Conservation (phyloP, 2,888 invertebrate genomes). For the Scrobipalpa atriplicella region DNA sequence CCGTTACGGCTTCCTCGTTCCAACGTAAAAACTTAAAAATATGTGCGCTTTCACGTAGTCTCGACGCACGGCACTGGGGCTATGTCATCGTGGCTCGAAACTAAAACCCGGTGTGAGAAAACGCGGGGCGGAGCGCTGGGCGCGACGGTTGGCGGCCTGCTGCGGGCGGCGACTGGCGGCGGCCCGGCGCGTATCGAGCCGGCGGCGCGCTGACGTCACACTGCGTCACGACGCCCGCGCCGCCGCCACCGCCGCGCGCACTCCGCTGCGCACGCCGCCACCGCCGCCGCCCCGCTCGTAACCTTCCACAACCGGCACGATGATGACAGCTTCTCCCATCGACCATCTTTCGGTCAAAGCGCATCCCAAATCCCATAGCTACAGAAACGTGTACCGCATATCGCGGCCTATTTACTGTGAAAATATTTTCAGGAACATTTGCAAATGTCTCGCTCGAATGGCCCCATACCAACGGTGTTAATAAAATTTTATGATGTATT, state of each 20-base stretch:
- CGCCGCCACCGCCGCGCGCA: conserved; percentile 64
- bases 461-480: conserved; percentile 37
- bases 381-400: neutral
- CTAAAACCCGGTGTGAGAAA: conserved; percentile 78
- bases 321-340: conserved; percentile 64
- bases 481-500: conserved; percentile 54
- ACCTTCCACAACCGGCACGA: conserved; percentile 74
- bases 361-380: conserved; percentile 24
- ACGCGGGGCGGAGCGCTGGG: conserved; percentile 73
- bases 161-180: conserved; percentile 83
- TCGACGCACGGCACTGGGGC: conserved; percentile 77
- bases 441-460: conserved; percentile 28
- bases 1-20: conserved; percentile 77
- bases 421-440: conserved; percentile 23
- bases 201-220: conserved; percentile 88
- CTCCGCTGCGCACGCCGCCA: conserved; percentile 39
- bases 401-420: neutral
- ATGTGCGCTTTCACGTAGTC: conserved; percentile 77
- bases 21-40: conserved; percentile 79
- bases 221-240: conserved; percentile 84
- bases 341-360: conserved; percentile 55
- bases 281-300: conserved; percentile 58
- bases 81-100: conserved; percentile 81
- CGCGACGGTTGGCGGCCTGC: conserved; percentile 77
- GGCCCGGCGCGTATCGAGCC: conserved; percentile 85